Conservation (phyloP, 2,888 invertebrate species). For the Anagyrus pseudococci region DNA sequence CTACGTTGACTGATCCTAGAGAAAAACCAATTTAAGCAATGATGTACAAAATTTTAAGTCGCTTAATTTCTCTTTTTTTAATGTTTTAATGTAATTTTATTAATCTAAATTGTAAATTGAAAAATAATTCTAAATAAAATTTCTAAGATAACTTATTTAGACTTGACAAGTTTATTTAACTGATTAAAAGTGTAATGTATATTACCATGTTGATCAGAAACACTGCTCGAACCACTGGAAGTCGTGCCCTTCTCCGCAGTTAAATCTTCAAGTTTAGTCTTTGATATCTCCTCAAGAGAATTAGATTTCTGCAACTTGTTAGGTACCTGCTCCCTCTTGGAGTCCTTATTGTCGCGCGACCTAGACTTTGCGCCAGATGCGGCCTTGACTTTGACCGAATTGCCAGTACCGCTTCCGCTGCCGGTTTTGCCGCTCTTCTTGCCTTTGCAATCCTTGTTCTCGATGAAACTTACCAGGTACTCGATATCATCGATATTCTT, state of each 20-base stretch:
- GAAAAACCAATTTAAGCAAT: too few relatives aligned
- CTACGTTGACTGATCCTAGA: constrained; percentile 42
- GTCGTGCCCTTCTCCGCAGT: constrained; percentile 63
- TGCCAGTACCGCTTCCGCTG: constrained; percentile 34
- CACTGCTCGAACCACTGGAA: constrained; percentile 56
- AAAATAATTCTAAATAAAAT: too few relatives aligned
- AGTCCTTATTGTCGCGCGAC: constrained; percentile 61
- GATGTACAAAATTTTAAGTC: too few relatives aligned
- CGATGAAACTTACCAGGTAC: constrained; percentile 79
- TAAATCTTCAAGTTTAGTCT: constrained; percentile 76
- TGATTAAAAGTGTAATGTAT: not conserved
- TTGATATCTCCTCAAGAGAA: constrained; percentile 82
- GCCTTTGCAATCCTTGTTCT: constrained; percentile 64
- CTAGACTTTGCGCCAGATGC: constrained; percentile 55
- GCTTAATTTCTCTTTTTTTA: not conserved
- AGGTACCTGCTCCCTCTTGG: constrained; percentile 56
- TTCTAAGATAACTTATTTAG: not conserved
- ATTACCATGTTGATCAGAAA: constrained; percentile 57
- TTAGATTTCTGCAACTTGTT: constrained; percentile 73
- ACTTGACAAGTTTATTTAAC: not conserved
- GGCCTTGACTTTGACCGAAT: constrained; percentile 54
- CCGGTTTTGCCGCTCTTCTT: constrained; percentile 57
- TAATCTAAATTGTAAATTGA: too few relatives aligned
- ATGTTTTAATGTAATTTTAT: not conserved
- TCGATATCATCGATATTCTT: constrained; percentile 80